Percentiles rank a stretch among this genome's conserved stretches.
phyloP scores from a whole-genome alignment of 2,888 invertebrate genomes.

The Melanargia galathea region DNA sequence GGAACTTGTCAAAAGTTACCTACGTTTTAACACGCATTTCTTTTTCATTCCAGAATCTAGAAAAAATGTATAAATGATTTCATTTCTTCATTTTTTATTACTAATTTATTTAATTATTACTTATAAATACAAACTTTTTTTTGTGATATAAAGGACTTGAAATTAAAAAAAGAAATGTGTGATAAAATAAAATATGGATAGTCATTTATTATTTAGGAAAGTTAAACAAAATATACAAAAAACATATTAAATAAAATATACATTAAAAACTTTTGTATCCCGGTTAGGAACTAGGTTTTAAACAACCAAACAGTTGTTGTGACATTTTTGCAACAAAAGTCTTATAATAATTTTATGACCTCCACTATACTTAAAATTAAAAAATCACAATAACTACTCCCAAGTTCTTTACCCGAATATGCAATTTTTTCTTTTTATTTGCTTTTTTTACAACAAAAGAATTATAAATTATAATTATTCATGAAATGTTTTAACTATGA shows the following conservation, averaged over 20 bases:
- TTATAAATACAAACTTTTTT: not conserved
- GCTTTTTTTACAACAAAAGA: no score
- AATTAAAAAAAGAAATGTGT: not conserved
- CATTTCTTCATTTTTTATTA: not conserved
- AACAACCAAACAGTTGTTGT: not conserved
- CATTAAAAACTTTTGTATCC: conserved; percentile 7
- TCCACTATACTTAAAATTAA: not conserved
- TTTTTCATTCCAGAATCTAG: not conserved
- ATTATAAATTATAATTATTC: not conserved
- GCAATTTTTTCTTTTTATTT: no score
- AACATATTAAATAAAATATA: not conserved
- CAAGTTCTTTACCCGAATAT: not conserved
- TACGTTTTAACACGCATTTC: not conserved
- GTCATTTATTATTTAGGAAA: no score
- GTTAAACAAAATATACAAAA: conserved; percentile 9
- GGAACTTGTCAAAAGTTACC: conserved; percentile 2
- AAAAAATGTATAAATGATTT: not conserved
- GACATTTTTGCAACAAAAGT: conserved; percentile 4
- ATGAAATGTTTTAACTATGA: not conserved
- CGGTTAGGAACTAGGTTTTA: conserved; percentile 9
- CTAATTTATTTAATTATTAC: no score
- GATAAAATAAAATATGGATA: conserved; percentile 2
- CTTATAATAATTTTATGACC: not conserved
- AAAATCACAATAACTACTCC: conserved; percentile 8
- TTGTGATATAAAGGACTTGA: not conserved